Conservation (phyloP, 2,113 vertebrate genomes). For the Cercocebus atys region DNA sequence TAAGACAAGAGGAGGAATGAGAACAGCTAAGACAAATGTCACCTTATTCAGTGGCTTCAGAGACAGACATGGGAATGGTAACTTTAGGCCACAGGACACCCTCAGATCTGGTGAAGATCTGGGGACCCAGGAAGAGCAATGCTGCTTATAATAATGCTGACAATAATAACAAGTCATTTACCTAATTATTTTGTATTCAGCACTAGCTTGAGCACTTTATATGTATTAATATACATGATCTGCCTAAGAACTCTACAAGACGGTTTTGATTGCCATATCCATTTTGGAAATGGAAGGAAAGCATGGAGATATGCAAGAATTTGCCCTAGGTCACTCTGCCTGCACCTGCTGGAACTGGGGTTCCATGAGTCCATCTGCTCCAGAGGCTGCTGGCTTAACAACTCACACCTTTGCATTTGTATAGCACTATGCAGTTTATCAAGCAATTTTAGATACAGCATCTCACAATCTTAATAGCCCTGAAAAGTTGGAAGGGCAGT, state of each 20-base stretch:
- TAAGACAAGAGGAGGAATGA: background rate
- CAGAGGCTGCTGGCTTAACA: background rate
- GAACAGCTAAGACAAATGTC: background rate
- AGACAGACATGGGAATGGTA: background rate
- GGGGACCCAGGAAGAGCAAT: background rate
- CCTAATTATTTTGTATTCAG: background rate
- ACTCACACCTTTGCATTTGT: background rate
- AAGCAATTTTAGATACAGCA: background rate
- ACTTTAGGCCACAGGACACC: background rate
- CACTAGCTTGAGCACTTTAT: background rate
- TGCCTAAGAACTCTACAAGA: too few species aligned
- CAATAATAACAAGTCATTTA: background rate
- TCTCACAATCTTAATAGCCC: constrained; percentile 37
- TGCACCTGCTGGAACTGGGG: background rate
- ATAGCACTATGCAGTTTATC: background rate
- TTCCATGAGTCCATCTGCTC: background rate
- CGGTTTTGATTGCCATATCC: background rate
- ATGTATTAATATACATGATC: background rate
- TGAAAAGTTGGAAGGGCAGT: constrained; percentile 49
- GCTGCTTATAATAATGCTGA: background rate
- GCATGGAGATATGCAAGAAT: background rate
- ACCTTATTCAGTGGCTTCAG: background rate
- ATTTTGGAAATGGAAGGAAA: background rate
- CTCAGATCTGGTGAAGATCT: background rate
- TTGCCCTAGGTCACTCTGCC: accelerated